A percentile compares a stretch with the other conserved stretches of the same genome.
Evolutionary conservation across 2,888 invertebrate genomes (phyloP).

Genomic region (Synergus japonicus): DNA sequence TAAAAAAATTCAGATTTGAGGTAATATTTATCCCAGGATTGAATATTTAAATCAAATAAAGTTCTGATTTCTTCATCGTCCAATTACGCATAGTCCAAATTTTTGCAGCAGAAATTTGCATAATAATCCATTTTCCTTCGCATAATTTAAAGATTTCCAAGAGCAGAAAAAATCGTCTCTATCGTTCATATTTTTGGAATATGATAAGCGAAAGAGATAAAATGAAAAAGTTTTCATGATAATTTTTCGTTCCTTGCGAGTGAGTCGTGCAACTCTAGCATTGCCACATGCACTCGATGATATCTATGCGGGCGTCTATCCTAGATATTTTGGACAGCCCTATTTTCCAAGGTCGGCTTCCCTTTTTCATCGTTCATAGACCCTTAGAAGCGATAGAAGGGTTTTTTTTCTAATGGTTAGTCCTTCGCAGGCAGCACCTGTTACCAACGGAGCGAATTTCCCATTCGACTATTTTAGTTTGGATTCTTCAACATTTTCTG

Average conservation of each 20-base stretch:
- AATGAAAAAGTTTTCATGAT: neutral
- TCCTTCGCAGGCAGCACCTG: conserved; percentile 2
- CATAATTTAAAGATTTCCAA: too few species aligned
- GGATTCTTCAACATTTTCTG: neutral
- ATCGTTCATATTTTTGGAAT: neutral
- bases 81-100: too few species aligned
- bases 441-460: conserved; percentile 9
- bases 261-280: neutral
- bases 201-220: neutral
- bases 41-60: too few species aligned
- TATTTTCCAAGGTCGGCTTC: conserved; percentile 21
- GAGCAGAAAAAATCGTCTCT: too few species aligned
- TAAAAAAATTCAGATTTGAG: too few species aligned
- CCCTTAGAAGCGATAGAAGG: conserved; percentile 6
- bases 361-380: conserved; percentile 13
- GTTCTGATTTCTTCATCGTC: too few species aligned
- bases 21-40: too few species aligned
- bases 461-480: neutral
- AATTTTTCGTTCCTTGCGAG: conserved; percentile 16
- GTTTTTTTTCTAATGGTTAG: conserved; percentile 14
- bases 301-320: conserved; percentile 30
- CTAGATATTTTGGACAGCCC: conserved; percentile 16
- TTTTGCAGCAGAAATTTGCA: too few species aligned
- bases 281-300: neutral
- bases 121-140: too few species aligned